A percentile compares a stretch with the other conserved stretches of the same genome.
Evolutionary conservation across 2,113 vertebrate species (phyloP).

Genomic region (Thymallus thymallus): DNA sequence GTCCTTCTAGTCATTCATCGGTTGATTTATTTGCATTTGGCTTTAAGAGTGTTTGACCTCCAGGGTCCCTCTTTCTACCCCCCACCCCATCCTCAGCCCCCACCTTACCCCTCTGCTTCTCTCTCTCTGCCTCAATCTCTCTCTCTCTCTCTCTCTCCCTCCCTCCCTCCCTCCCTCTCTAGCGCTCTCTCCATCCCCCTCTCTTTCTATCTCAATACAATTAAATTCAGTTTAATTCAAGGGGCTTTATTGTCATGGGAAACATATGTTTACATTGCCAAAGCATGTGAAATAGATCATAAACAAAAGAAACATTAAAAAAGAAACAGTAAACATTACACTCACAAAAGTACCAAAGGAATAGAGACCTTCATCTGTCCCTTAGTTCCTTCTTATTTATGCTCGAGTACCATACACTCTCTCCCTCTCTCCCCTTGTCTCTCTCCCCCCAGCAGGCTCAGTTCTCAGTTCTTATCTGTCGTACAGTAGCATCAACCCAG

Average conservation of each 20-base stretch:
- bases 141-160: too few relatives aligned
- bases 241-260: too few relatives aligned
- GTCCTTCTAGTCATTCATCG: constrained; percentile 18
- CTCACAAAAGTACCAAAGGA: too few relatives aligned
- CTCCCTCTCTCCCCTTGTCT: neutral
- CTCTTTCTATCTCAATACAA: neutral
- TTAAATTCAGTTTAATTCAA: too few relatives aligned
- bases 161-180: too few relatives aligned
- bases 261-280: too few relatives aligned
- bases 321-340: too few relatives aligned
- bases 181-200: neutral
- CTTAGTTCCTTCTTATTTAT: neutral
- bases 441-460: neutral
- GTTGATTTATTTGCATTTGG: constrained; percentile 36
- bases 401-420: neutral
- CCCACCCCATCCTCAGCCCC: too few relatives aligned
- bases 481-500: neutral
- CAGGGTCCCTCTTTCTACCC: constrained; percentile 14
- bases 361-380: too few relatives aligned
- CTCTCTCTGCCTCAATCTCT: neutral
- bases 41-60: constrained; percentile 36
- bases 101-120: neutral
- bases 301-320: too few relatives aligned
- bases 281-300: too few relatives aligned
- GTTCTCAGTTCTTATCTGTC: neutral